Evolutionary conservation across 2,888 invertebrate species (phyloP).

Genomic region (Strigamia crassipes): DNA sequence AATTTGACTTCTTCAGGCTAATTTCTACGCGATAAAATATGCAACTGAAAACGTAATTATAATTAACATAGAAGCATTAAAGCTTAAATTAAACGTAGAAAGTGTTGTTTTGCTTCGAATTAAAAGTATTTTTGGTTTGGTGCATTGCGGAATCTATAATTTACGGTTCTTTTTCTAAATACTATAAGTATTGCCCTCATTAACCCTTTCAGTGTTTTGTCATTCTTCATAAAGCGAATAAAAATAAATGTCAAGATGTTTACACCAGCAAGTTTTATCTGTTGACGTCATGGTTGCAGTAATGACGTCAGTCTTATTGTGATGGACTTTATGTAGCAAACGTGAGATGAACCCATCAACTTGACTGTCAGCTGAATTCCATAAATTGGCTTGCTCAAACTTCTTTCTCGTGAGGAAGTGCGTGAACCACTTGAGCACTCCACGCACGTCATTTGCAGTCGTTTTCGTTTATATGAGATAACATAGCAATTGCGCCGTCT

Average conservation of each 20-base stretch:
- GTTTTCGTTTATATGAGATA: conserved; percentile 13
- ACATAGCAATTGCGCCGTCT: background rate
- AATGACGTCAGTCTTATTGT: conserved; percentile 14
- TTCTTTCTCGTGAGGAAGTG: background rate
- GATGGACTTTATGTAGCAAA: conserved; percentile 23
- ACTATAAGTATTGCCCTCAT: background rate
- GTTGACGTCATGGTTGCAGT: conserved; percentile 7
- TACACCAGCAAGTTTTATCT: background rate
- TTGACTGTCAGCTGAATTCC: conserved; percentile 9
- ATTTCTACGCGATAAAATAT: too few relatives aligned
- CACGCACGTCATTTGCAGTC: conserved; percentile 6
- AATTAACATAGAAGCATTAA: too few relatives aligned
- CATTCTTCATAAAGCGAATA: background rate
- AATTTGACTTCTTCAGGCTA: too few relatives aligned
- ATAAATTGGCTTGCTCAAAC: conserved; percentile 7
- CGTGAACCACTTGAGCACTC: conserved; percentile 1
- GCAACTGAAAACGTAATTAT: too few relatives aligned
- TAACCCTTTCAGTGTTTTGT: background rate
- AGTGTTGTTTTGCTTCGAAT: too few relatives aligned
- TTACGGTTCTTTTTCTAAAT: background rate
- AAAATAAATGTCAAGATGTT: background rate
- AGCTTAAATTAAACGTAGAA: too few relatives aligned
- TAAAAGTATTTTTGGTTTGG: background rate
- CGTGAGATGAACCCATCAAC: background rate
- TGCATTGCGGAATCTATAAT: background rate